These are phyloP conservation scores for Epizoanthus ramosus DNA, from an alignment of 92 coral and sea anemone species.

Conservation along the genomic window DNA sequence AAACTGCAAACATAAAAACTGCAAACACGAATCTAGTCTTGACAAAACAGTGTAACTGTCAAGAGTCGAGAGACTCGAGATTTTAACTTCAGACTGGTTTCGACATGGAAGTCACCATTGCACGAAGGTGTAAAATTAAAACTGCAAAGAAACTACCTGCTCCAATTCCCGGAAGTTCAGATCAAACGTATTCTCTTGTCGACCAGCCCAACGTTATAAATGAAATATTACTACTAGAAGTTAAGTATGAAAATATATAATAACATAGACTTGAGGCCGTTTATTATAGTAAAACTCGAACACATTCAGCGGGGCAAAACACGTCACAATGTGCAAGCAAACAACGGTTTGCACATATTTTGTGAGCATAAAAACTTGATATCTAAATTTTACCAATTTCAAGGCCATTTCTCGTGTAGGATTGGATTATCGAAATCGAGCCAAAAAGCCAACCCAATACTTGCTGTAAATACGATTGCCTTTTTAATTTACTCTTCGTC, in stretches of 20 bases:
- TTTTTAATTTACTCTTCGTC: not conserved
- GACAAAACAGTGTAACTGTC: too few species aligned
- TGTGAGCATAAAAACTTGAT: not conserved
- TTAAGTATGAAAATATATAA: slow-evolving; percentile 2
- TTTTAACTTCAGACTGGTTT: too few species aligned
- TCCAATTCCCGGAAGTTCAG: slow-evolving; percentile 4
- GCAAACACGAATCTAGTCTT: too few species aligned
- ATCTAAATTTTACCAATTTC: not conserved
- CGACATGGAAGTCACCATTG: too few species aligned
- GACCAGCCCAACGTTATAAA: not conserved
- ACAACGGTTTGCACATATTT: not conserved
- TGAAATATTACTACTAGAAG: not conserved
- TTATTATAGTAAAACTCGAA: not conserved
- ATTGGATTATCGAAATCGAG: not conserved
- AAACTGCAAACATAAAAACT: not conserved
- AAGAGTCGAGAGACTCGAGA: too few species aligned
- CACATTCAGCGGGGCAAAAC: not conserved
- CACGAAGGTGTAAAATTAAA: not conserved
- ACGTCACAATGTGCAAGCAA: not conserved
- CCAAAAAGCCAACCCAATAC: not conserved
- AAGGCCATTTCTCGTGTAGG: not conserved
- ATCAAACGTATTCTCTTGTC: not conserved
- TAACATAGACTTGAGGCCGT: not conserved
- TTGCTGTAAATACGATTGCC: not conserved
- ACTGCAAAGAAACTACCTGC: not conserved